Evolutionary conservation across 1,140 invertebrate genomes (phyloP).

Genomic region (Formica exsecta): DNA sequence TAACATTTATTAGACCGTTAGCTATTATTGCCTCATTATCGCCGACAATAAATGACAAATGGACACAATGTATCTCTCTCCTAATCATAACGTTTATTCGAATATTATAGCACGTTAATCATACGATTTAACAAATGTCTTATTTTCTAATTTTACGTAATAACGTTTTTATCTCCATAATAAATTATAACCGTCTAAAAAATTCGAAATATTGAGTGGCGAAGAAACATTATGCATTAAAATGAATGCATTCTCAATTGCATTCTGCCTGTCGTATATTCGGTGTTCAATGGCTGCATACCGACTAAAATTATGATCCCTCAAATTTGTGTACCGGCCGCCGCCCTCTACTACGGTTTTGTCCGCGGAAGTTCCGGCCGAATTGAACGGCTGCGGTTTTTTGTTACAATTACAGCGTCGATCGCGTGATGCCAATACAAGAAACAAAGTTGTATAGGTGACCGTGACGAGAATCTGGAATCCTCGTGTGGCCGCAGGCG

Average conservation of each 20-base stretch:
- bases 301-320: conserved; percentile 45
- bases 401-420: conserved; percentile 68
- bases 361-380: conserved; percentile 43
- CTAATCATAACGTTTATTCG: background rate
- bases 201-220: background rate
- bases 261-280: conserved; percentile 24
- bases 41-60: conserved; percentile 12
- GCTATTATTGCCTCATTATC: conserved; percentile 43
- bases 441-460: conserved; percentile 71
- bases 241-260: conserved; percentile 9
- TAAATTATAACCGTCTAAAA: background rate
- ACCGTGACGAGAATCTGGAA: conserved; percentile 76
- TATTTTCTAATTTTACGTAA: conserved; percentile 6
- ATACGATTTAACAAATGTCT: background rate
- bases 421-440: conserved; percentile 68
- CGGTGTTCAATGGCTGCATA: conserved; percentile 31
- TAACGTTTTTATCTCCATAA: background rate
- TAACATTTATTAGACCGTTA: conserved; percentile 50
- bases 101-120: background rate
- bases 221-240: background rate
- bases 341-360: conserved; percentile 44
- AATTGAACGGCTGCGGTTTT: conserved; percentile 38
- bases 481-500: conserved; percentile 64
- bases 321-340: conserved; percentile 42
- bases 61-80: conserved; percentile 1